These are phyloP conservation scores for Danaus melanippus DNA, from an alignment of 1,140 invertebrate genomes.

Conservation along the genomic window DNA sequence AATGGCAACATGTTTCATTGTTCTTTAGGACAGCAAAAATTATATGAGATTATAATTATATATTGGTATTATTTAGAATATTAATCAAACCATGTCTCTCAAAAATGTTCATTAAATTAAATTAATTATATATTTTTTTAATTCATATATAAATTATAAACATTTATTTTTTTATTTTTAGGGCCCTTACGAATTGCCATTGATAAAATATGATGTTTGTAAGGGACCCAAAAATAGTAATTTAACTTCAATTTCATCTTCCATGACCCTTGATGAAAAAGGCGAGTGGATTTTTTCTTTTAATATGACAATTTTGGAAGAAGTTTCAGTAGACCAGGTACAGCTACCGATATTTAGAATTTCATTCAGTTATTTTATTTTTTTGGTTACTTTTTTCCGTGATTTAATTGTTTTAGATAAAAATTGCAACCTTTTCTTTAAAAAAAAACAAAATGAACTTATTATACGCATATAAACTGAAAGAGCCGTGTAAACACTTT, in stretches of 20 bases:
- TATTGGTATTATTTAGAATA: too few species aligned
- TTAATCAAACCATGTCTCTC: too few species aligned
- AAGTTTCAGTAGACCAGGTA: slow-evolving; percentile 15
- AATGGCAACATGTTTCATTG: too few species aligned
- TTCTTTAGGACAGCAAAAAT: too few species aligned
- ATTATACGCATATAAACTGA: slow-evolving; percentile 33
- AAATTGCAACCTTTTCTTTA: slow-evolving; percentile 25
- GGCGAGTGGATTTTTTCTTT: slow-evolving; percentile 3
- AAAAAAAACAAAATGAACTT: slow-evolving; percentile 26
- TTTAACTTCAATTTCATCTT: not conserved
- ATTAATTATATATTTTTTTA: too few species aligned
- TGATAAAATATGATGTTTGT: slow-evolving; percentile 14
- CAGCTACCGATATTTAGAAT: not conserved
- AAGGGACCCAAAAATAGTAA: slow-evolving; percentile 20
- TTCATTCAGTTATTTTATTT: not conserved
- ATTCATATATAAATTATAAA: too few species aligned
- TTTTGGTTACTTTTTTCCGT: not conserved
- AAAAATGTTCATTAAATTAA: too few species aligned
- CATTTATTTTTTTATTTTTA: slow-evolving; percentile 2
- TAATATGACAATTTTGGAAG: slow-evolving; percentile 11
- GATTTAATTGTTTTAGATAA: slow-evolving; percentile 25
- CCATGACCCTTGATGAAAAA: slow-evolving; percentile 3
- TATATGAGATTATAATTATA: too few species aligned
- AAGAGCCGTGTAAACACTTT: slow-evolving; percentile 35
- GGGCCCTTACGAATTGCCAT: slow-evolving; percentile 11